Evolutionary conservation across 2,888 invertebrate species (phyloP).

Genomic region (Rhopalosiphum nymphaeae): DNA sequence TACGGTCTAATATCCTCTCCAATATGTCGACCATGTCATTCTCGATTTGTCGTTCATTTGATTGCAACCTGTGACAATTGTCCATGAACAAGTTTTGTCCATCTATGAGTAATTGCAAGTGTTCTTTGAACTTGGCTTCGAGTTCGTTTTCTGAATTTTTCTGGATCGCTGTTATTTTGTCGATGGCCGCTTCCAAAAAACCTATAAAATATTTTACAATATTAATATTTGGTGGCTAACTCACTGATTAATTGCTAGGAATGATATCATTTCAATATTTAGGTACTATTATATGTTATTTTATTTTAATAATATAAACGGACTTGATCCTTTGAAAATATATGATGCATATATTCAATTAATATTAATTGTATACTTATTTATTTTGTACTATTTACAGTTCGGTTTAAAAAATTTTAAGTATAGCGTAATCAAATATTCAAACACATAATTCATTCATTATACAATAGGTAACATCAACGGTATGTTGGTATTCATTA

Average conservation of each 20-base stretch:
- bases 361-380: background rate
- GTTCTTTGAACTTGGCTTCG: conserved; percentile 51
- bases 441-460: too few species aligned
- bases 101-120: conserved; percentile 36
- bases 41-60: conserved; percentile 62
- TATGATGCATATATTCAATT: background rate
- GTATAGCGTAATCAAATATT: too few species aligned
- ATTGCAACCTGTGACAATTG: conserved; percentile 59
- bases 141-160: conserved; percentile 57
- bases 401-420: background rate
- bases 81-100: conserved; percentile 57
- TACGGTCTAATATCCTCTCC: conserved; percentile 44
- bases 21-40: conserved; percentile 56
- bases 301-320: background rate
- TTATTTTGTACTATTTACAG: background rate
- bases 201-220: background rate
- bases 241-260: background rate
- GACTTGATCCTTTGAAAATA: background rate
- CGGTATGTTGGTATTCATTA: too few species aligned
- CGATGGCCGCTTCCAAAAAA: conserved; percentile 37
- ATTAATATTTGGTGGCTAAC: background rate
- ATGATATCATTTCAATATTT: background rate
- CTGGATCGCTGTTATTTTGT: conserved; percentile 40
- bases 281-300: background rate
- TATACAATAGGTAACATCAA: too few species aligned